Conservation (phyloP, 2,797 vertebrate genomes). For the Arctocebus calabarensis region DNA sequence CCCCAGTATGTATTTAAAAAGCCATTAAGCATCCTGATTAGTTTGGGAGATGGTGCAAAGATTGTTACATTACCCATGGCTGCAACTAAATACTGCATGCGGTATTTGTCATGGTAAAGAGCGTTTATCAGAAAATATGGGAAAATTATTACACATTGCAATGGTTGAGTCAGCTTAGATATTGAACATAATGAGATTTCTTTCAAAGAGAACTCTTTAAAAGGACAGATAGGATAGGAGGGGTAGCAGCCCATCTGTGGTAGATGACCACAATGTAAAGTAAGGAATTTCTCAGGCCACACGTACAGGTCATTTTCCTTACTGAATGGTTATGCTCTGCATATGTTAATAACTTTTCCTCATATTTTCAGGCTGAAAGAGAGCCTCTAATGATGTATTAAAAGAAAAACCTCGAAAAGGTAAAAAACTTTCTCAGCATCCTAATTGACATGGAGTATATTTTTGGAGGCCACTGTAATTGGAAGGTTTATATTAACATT, state of each 20-base stretch:
- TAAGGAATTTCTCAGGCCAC: not conserved
- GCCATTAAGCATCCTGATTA: slow-evolving; percentile 6
- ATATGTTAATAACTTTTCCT: slow-evolving; percentile 3
- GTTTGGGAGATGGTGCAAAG: slow-evolving; percentile 6
- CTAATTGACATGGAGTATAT: not conserved
- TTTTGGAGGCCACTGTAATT: not conserved
- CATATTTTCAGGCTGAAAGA: not conserved
- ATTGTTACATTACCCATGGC: not conserved
- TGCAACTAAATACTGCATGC: not conserved
- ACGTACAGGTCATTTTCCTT: not conserved
- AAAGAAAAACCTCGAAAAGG: not conserved
- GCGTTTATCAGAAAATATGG: slow-evolving; percentile 28
- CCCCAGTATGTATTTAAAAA: not conserved
- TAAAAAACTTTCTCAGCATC: not conserved
- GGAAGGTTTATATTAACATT: not conserved
- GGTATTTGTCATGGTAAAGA: slow-evolving; percentile 25
- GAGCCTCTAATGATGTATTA: not conserved
- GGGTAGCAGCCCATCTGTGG: not conserved
- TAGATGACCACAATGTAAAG: not conserved
- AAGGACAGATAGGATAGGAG: not conserved
- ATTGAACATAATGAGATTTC: not conserved
- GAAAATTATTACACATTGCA: slow-evolving; percentile 19
- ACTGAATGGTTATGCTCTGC: not conserved
- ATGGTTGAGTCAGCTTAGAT: not conserved
- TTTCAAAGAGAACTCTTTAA: slow-evolving; percentile 27